phyloP scores from a whole-genome alignment of 2,113 vertebrate genomes.

The Syngnathoides biaculeatus region DNA sequence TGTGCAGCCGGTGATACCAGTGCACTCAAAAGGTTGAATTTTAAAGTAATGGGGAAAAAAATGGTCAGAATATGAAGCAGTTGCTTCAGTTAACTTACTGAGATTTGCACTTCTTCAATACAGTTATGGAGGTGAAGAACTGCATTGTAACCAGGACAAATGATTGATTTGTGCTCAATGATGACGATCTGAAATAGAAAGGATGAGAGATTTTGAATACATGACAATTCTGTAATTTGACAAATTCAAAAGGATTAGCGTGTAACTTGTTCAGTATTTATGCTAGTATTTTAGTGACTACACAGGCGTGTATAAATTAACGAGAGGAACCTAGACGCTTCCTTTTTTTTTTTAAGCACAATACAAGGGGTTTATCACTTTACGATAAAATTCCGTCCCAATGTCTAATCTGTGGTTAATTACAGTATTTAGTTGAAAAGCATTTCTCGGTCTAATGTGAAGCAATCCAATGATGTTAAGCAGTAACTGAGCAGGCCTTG shows the following conservation, averaged over 20 bases:
- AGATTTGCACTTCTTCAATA: slow-evolving; percentile 98
- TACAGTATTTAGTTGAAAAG: no score
- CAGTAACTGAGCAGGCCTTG: no score
- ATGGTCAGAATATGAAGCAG: background rate
- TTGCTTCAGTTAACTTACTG: slow-evolving; percentile 74
- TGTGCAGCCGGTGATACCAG: no score
- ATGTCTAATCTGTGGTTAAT: no score
- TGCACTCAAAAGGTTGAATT: background rate
- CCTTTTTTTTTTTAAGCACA: background rate
- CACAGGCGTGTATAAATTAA: no score
- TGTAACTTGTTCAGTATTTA: background rate
- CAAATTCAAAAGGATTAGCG: background rate
- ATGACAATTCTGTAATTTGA: no score
- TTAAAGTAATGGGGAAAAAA: background rate
- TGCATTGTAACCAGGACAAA: slow-evolving; percentile 98
- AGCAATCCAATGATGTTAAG: no score
- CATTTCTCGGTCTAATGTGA: no score
- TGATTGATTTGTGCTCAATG: slow-evolving; percentile 99
- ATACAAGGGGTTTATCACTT: no score
- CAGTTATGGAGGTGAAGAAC: slow-evolving; percentile 99
- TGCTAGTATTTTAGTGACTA: background rate
- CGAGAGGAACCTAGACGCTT: no score
- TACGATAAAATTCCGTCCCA: no score
- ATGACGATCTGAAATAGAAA: slow-evolving; percentile 85
- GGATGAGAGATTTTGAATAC: background rate